Evolutionary conservation across 1,140 invertebrate species (phyloP).

Genomic region (Drosophila novamexicana): DNA sequence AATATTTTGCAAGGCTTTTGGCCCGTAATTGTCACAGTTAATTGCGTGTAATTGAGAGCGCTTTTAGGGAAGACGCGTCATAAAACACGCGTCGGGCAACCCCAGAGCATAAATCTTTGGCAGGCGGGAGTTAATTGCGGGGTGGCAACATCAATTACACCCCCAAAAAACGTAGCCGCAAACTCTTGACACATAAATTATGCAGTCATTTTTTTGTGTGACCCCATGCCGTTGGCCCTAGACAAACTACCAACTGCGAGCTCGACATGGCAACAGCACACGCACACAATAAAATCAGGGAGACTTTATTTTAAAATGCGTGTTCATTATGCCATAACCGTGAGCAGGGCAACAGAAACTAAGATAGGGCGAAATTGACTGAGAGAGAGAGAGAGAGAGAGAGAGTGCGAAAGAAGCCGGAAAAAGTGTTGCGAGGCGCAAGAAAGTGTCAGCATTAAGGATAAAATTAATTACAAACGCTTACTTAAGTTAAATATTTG

Average conservation of each 20-base stretch:
- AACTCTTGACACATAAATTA: constrained; percentile 72
- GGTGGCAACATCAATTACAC: constrained; percentile 72
- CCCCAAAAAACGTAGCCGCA: constrained; percentile 54
- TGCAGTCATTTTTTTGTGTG: constrained; percentile 60
- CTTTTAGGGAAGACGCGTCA: constrained; percentile 62
- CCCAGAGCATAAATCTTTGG: constrained; percentile 64
- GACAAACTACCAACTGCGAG: constrained; percentile 25
- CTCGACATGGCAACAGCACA: constrained; percentile 23
- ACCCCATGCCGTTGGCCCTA: constrained; percentile 2
- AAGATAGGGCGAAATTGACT: not conserved
- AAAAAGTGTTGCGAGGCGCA: constrained; percentile 67
- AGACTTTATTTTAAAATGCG: constrained; percentile 77
- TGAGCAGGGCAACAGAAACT: not conserved
- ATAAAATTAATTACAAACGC: constrained; percentile 79
- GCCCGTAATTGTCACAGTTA: constrained; percentile 57
- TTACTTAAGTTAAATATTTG: constrained; percentile 82
- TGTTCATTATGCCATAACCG: constrained; percentile 75
- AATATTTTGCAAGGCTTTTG: constrained; percentile 23
- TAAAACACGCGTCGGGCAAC: constrained; percentile 49
- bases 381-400: not conserved
- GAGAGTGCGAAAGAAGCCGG: not conserved
- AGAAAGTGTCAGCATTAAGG: constrained; percentile 75
- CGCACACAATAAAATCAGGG: constrained; percentile 27
- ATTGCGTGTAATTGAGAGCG: constrained; percentile 70
- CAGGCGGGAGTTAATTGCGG: constrained; percentile 62